Evolutionary conservation across 2,888 invertebrate genomes (phyloP).

Genomic region (Andrena fulva): DNA sequence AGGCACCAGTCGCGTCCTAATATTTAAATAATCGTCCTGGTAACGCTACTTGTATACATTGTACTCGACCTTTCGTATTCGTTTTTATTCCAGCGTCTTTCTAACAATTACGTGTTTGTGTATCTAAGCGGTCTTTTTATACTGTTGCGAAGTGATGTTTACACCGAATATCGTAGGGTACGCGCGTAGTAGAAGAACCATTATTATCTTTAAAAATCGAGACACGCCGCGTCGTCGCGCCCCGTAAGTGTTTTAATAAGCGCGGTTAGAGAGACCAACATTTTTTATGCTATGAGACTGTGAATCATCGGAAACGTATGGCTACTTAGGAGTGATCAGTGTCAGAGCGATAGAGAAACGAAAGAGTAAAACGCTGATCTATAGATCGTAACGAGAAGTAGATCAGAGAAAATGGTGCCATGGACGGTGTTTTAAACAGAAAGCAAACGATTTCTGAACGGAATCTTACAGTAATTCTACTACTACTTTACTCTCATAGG

Average conservation of each 20-base stretch:
- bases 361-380: neutral
- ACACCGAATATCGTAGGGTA: conserved; percentile 60
- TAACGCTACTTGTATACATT: conserved; percentile 37
- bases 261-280: conserved; percentile 58
- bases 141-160: conserved; percentile 64
- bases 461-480: conserved; percentile 49
- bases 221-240: conserved; percentile 8
- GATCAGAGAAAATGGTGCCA: neutral
- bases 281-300: conserved; percentile 60
- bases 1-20: conserved; percentile 18
- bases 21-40: conserved; percentile 25
- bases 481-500: conserved; percentile 33
- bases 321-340: neutral
- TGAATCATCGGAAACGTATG: conserved; percentile 35
- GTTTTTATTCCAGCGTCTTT: conserved; percentile 68
- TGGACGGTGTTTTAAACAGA: neutral
- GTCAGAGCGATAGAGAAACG: neutral
- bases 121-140: conserved; percentile 66
- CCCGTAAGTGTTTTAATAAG: conserved; percentile 32
- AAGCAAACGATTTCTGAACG: neutral
- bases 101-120: conserved; percentile 56
- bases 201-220: conserved; percentile 47
- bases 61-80: conserved; percentile 65
- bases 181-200: conserved; percentile 26
- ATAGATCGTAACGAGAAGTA: neutral